Conservation (phyloP, 2,797 vertebrate genomes). For the Falco biarmicus region DNA sequence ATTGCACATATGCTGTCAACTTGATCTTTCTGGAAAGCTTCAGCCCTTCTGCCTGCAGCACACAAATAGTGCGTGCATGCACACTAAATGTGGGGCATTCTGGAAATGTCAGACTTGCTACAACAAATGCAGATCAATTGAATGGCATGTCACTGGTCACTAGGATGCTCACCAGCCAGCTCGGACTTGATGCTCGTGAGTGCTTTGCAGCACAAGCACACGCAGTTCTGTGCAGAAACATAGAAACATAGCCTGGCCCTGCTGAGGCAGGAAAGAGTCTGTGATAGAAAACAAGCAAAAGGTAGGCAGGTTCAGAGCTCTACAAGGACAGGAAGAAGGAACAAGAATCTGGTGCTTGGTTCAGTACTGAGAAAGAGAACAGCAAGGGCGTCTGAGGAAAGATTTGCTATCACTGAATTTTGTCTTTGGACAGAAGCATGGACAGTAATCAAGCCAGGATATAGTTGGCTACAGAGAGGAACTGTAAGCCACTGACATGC, state of each 20-base stretch:
- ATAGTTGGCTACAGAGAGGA: neutral
- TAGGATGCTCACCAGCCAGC: neutral
- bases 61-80: neutral
- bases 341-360: neutral
- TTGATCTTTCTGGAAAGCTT: slow-evolving; percentile 16
- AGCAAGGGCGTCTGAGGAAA: neutral
- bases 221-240: neutral
- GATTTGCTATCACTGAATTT: neutral
- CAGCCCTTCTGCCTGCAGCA: neutral
- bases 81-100: neutral
- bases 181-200: neutral
- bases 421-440: neutral
- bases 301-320: neutral
- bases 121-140: neutral
- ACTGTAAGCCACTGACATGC: neutral
- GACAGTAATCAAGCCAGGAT: neutral
- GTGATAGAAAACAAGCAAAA: neutral
- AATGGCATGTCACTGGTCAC: neutral
- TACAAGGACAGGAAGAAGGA: neutral
- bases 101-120: neutral
- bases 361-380: neutral
- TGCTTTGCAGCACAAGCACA: neutral
- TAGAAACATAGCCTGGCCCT: neutral
- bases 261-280: neutral
- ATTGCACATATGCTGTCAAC: neutral